Conservation (phyloP, 2,113 vertebrate species). For the Australoheros scitulus region DNA sequence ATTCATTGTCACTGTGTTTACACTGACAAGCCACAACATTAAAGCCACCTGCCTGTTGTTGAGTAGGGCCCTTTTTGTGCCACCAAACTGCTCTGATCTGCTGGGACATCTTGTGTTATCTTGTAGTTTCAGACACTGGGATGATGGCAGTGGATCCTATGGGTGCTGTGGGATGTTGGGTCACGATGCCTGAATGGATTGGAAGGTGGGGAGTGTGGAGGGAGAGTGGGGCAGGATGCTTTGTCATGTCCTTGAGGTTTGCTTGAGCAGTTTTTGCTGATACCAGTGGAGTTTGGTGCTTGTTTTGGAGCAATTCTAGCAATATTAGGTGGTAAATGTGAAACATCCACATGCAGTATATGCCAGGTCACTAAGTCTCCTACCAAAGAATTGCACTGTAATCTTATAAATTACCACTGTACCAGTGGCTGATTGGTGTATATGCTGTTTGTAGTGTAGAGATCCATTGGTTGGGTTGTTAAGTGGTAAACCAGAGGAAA, state of each 20-base stretch:
- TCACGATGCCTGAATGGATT: not conserved
- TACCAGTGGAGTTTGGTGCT: not conserved
- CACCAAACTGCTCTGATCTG: not conserved
- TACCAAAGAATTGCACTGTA: not conserved
- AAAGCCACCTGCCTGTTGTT: not conserved
- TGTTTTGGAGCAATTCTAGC: not conserved
- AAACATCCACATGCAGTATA: not conserved
- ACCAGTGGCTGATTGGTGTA: not conserved
- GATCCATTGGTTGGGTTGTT: not conserved
- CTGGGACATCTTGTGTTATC: not conserved
- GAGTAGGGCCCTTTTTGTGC: not conserved
- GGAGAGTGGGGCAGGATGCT: not conserved
- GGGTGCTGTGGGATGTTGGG: not conserved
- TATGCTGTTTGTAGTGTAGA: not conserved
- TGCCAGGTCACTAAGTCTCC: not conserved
- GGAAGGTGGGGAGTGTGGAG: rapidly evolving
- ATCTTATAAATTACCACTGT: not conserved
- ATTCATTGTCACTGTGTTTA: not conserved
- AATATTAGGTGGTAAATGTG: not conserved
- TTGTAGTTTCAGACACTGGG: not conserved
- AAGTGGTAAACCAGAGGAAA: not conserved
- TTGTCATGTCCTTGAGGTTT: not conserved
- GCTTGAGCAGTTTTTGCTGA: too few relatives aligned
- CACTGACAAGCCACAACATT: not conserved
- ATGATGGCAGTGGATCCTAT: not conserved